These are phyloP conservation scores for Theocolax elegans DNA, from an alignment of 1,140 invertebrate genomes.

Conservation along the genomic window DNA sequence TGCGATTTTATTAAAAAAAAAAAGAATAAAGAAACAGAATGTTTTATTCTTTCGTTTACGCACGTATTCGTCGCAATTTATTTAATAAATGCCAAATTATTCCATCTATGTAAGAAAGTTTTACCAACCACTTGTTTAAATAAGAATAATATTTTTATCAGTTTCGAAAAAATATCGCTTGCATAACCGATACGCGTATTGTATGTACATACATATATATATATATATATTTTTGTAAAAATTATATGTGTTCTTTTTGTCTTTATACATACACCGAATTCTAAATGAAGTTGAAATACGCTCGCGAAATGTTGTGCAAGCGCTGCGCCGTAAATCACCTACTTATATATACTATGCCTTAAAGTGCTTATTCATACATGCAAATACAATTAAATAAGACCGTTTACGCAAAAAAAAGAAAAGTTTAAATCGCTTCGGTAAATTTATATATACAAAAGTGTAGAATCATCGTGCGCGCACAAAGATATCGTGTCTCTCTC, in stretches of 20 bases:
- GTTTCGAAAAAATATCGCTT: conserved; percentile 9
- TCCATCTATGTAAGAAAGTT: not conserved
- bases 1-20: too few relatives aligned
- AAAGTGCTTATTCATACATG: conserved; percentile 10
- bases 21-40: too few relatives aligned
- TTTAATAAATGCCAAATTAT: not conserved
- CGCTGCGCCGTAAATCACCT: conserved; percentile 18
- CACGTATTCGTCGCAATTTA: not conserved
- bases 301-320: conserved; percentile 23
- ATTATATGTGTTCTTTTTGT: too few relatives aligned
- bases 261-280: not conserved
- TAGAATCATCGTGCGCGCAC: not conserved
- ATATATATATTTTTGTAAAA: too few relatives aligned
- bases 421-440: conserved; percentile 1
- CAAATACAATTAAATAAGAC: conserved; percentile 35
- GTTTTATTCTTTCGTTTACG: not conserved
- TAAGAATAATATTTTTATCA: conserved; percentile 14
- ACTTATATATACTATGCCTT: conserved; percentile 10
- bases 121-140: conserved; percentile 5
- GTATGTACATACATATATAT: conserved; percentile 20
- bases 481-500: too few relatives aligned
- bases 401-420: conserved; percentile 2
- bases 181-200: conserved; percentile 6
- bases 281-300: conserved; percentile 18
- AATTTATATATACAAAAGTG: conserved; percentile 3